Evolutionary conservation across 2,888 invertebrate genomes (phyloP).

Genomic region (Capitulum mitella): DNA sequence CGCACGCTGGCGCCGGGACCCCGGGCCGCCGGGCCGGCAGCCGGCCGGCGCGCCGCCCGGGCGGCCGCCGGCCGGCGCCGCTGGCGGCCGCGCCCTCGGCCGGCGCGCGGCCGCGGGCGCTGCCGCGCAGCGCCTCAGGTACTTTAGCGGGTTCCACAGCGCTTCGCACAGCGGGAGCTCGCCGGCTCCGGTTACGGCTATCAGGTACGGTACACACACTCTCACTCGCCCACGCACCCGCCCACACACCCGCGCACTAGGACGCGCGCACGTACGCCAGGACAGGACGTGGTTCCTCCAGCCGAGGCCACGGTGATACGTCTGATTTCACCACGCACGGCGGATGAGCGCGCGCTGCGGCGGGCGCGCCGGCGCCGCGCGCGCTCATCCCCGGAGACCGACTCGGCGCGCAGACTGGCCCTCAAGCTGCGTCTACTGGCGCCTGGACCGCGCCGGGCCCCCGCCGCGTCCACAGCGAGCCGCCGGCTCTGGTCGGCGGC

Average conservation of each 20-base stretch:
- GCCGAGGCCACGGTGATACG: neutral
- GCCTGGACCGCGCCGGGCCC: neutral
- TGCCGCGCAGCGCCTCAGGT: neutral
- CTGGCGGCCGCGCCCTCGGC: neutral
- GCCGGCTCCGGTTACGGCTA: neutral
- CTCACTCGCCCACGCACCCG: neutral
- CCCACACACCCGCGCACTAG: neutral
- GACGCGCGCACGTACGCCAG: neutral
- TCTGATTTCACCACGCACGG: neutral
- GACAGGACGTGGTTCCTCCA: neutral
- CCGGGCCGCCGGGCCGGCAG: neutral
- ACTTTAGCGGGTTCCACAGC: slow-evolving; percentile 3
- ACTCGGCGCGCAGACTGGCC: no score
- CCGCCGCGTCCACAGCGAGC: no score
- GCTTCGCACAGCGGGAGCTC: neutral
- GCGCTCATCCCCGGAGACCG: neutral
- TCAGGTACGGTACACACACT: neutral
- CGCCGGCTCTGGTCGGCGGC: neutral
- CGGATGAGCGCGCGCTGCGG: neutral
- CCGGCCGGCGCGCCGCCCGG: neutral
- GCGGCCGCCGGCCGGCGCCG: neutral
- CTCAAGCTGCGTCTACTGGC: neutral
- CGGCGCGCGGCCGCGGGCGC: neutral
- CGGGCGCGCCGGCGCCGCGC: neutral
- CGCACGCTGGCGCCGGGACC: no score